Evolutionary conservation across 1,140 invertebrate species (phyloP).

Genomic region (Hylaeus volcanicus): DNA sequence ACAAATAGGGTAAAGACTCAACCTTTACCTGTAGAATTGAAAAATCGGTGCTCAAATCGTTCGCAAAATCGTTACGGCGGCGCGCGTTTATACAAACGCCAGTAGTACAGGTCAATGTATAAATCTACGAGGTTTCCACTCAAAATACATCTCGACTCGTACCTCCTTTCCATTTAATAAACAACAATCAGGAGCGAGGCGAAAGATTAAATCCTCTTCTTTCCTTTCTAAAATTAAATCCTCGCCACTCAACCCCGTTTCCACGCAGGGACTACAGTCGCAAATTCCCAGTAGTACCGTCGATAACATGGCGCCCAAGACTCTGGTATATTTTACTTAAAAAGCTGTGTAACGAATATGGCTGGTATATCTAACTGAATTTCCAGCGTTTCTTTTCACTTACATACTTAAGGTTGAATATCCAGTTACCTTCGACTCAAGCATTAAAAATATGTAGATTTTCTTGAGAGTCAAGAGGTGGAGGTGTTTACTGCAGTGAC

Average conservation of each 20-base stretch:
- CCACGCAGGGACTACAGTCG: constrained; percentile 11
- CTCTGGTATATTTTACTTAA: neutral
- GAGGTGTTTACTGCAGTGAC: too few species aligned
- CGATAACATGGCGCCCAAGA: neutral
- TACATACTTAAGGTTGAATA: too few species aligned
- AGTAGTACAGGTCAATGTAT: constrained; percentile 9
- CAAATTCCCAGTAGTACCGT: neutral
- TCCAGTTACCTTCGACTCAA: too few species aligned
- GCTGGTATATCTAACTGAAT: too few species aligned
- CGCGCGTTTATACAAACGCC: neutral
- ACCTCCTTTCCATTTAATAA: constrained; percentile 1
- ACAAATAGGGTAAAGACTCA: too few species aligned
- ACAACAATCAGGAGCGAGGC: neutral
- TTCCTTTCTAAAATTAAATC: constrained; percentile 8
- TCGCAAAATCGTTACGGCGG: too few species aligned
- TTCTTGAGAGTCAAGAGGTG: too few species aligned
- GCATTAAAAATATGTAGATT: too few species aligned
- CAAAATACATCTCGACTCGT: constrained; percentile 18
- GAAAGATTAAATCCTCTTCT: constrained; percentile 12
- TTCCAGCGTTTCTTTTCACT: neutral
- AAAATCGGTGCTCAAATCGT: too few species aligned
- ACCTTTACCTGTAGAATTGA: too few species aligned
- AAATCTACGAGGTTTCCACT: neutral
- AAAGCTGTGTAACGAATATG: neutral
- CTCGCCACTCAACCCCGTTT: constrained; percentile 13